Conservation (phyloP, 2,797 vertebrate species). For the Neosilurus hyrtlii region DNA sequence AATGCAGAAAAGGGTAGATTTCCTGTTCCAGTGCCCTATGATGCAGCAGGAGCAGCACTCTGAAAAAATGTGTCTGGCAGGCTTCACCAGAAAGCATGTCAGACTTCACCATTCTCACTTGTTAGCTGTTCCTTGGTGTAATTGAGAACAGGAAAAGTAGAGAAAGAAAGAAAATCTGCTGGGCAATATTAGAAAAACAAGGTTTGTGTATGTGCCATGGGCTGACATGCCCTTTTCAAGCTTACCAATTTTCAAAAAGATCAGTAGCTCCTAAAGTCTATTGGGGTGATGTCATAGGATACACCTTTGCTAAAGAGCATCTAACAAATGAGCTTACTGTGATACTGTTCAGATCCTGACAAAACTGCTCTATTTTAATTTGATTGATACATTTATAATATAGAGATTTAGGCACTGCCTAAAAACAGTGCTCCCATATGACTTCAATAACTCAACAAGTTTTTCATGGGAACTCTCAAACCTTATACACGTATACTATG, state of each 20-base stretch:
- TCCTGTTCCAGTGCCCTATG: background rate
- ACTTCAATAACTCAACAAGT: no score
- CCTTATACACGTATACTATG: no score
- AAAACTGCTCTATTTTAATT: background rate
- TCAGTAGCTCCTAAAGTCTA: constrained; percentile 19
- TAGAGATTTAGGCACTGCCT: no score
- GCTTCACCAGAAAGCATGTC: background rate
- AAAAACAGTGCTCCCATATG: no score
- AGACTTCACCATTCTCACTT: background rate
- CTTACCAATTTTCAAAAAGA: constrained; percentile 48
- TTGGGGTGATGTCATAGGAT: constrained; percentile 32
- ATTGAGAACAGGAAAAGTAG: background rate
- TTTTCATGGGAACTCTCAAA: no score
- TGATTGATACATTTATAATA: background rate
- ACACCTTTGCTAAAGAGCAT: background rate
- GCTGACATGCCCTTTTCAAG: constrained; percentile 53
- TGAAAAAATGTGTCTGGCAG: background rate
- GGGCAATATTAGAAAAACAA: background rate
- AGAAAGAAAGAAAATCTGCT: background rate
- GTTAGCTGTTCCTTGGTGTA: no score
- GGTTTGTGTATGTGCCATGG: background rate
- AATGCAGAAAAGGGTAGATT: background rate
- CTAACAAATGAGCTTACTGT: constrained; percentile 27
- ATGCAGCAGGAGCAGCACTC: background rate
- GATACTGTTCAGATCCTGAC: background rate